Conservation (phyloP, 2,888 invertebrate genomes). For the Mesorhabditis belari region DNA sequence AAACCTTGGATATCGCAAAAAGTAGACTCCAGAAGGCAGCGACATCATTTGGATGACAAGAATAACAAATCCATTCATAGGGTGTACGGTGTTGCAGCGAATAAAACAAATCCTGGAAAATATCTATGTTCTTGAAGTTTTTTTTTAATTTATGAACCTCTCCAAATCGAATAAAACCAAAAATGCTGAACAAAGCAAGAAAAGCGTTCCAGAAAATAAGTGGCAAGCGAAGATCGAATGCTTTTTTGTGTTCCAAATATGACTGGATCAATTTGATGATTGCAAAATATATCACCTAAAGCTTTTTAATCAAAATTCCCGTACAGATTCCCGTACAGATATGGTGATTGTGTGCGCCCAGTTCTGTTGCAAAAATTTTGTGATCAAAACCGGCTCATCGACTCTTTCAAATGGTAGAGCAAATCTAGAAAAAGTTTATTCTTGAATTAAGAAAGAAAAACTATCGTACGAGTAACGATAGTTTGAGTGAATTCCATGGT, state of each 20-base stretch:
- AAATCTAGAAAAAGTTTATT: slow-evolving; percentile 23
- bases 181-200: slow-evolving; percentile 57
- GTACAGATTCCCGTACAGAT: slow-evolving; percentile 61
- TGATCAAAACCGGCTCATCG: not conserved
- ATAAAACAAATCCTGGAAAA: slow-evolving; percentile 39
- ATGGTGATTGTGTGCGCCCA: slow-evolving; percentile 62
- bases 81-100: slow-evolving; percentile 28
- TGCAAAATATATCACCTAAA: slow-evolving; percentile 55
- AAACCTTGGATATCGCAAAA: slow-evolving; percentile 46
- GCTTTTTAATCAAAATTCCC: not conserved
- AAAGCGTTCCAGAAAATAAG: slow-evolving; percentile 57
- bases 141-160: slow-evolving; percentile 24
- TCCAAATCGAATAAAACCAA: slow-evolving; percentile 54
- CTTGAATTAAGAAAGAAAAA: not conserved
- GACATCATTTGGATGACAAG: slow-evolving; percentile 36
- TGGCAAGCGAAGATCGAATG: slow-evolving; percentile 54
- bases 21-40: slow-evolving; percentile 43
- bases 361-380: slow-evolving; percentile 57
- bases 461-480: slow-evolving; percentile 42
- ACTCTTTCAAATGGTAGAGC: slow-evolving; percentile 43
- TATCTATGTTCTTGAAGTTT: not conserved
- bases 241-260: slow-evolving; percentile 54
- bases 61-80: slow-evolving; percentile 43
- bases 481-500: slow-evolving; percentile 31
- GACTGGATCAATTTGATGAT: slow-evolving; percentile 40